These are phyloP conservation scores for Carapus acus DNA, from an alignment of 2,797 vertebrate species.

Conservation along the genomic window DNA sequence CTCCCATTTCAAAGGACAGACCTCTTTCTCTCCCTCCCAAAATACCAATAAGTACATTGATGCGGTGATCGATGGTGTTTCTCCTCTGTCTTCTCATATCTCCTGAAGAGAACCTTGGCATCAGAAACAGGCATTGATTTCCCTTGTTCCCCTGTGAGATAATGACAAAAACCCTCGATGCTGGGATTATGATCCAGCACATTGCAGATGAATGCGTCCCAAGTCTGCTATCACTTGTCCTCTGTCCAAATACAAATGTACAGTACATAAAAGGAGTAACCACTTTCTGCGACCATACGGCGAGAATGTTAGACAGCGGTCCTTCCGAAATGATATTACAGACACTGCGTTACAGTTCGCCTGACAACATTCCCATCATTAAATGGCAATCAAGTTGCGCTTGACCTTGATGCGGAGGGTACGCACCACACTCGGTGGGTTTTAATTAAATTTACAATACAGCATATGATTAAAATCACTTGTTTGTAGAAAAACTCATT, in stretches of 20 bases:
- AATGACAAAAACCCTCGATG: conserved; percentile 41
- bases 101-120: conserved; percentile 57
- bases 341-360: too few species aligned
- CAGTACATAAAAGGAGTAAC: neutral
- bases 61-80: conserved; percentile 62
- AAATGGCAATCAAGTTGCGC: too few species aligned
- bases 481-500: too few species aligned
- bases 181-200: conserved; percentile 46
- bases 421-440: too few species aligned
- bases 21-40: conserved; percentile 58
- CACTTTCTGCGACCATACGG: too few species aligned
- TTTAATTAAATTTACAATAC: too few species aligned
- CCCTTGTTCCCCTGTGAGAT: conserved; percentile 50
- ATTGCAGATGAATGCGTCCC: conserved; percentile 42
- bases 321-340: too few species aligned
- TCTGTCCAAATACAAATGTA: neutral
- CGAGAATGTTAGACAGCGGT: too few species aligned
- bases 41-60: conserved; percentile 65
- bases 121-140: conserved; percentile 61
- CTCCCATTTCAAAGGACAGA: conserved; percentile 43
- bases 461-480: too few species aligned
- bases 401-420: too few species aligned
- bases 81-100: conserved; percentile 57
- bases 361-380: too few species aligned
- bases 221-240: too few species aligned